Evolutionary conservation across 2,888 invertebrate species (phyloP), one percentile per base, ranked within the genome.

Genomic region (Xiphydria camelus): DNA sequence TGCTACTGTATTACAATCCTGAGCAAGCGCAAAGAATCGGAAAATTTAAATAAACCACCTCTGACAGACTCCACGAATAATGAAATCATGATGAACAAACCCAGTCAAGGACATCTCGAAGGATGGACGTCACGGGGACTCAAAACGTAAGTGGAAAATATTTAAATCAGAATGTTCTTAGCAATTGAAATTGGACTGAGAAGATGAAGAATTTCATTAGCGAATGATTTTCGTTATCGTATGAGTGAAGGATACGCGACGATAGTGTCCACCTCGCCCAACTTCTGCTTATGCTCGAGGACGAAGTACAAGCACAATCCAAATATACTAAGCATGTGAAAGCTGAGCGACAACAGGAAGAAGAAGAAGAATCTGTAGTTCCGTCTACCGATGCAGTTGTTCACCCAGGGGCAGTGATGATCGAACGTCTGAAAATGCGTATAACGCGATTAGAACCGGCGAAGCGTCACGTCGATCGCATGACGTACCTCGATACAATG

Each of bases 301-400:
- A 98, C 89, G 79, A 88, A 96, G 74, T 94, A 85, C 62, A 98
- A 83, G 77, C 95, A 95, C 68, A 97, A 85, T 45, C 89, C 86
- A 79, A 98, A 95, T 79, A 99, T 95, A 79, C 93, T 91, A 72
- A 95, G 84, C 95, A 99, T 99, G 79, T 99, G 98, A 70, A 95
- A 83, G 68, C 94, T 94, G 53, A 99, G 83, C 47, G 95, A 94
- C 74, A 97, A 86, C 55, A 99, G 87, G 79, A 99, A 99, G 82
- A 96, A 91, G 81, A 99, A 98, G 83, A 99, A 99, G 79, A 94
- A 97, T 73, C 98, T 84, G 79, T 99, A 99, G 79, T 97, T 97
- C 66, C 97, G 85, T 67, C 95, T 85, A 55, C 97, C 97, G 73
- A 97, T 96, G 77, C 94, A 95, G 79, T 95, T 95, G 79, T 94